phyloP scores from a whole-genome alignment of 2,888 invertebrate genomes.

The Campopleginae sp. region DNA sequence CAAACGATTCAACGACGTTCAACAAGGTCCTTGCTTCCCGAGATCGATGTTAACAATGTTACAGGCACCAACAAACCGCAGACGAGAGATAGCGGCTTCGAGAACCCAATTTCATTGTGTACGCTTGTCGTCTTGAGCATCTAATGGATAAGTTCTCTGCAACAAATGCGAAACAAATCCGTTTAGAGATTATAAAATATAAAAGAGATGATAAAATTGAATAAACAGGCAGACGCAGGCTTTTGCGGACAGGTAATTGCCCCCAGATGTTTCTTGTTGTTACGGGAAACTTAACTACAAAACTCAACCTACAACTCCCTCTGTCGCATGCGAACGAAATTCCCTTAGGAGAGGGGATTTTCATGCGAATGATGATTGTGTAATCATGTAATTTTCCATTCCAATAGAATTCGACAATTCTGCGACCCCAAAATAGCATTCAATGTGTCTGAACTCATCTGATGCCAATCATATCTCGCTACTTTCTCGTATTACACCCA shows the following conservation, averaged over 20 bases:
- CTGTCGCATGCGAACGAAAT: neutral
- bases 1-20: slow-evolving; percentile 27
- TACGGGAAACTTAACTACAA: neutral
- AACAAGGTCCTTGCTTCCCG: slow-evolving; percentile 8
- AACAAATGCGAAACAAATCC: slow-evolving; percentile 57
- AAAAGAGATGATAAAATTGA: neutral
- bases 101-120: slow-evolving; percentile 23
- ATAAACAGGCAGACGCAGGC: neutral
- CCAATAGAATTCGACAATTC: slow-evolving; percentile 7
- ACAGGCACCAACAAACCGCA: slow-evolving; percentile 10
- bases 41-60: slow-evolving; percentile 33
- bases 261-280: neutral
- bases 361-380: neutral
- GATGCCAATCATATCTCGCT: slow-evolving; percentile 35
- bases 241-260: neutral
- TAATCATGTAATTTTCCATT: slow-evolving; percentile 12
- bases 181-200: slow-evolving; percentile 22
- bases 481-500: slow-evolving; percentile 39
- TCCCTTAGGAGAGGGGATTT: neutral
- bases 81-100: slow-evolving; percentile 2
- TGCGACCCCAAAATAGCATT: slow-evolving; percentile 10
- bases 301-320: neutral
- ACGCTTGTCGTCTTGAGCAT: slow-evolving; percentile 2
- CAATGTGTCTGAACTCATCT: slow-evolving; percentile 23
- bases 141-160: slow-evolving; percentile 49